A percentile compares a stretch with the other conserved stretches of the same genome.
These are phyloP conservation scores for Capromys pilorides DNA, from an alignment of 2,797 vertebrate species.

Conservation along the genomic window DNA sequence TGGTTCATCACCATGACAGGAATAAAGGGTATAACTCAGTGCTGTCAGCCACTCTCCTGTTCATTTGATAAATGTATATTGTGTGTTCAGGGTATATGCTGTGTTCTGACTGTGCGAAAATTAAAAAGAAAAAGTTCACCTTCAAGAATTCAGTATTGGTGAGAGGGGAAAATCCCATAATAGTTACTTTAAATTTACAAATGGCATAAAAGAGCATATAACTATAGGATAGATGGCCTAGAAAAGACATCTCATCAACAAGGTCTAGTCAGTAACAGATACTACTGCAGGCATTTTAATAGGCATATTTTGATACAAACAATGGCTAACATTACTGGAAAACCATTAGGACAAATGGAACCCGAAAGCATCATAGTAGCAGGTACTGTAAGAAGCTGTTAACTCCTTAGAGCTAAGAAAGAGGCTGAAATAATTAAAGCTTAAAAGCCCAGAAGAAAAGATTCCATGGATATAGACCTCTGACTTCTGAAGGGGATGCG, in stretches of 20 bases:
- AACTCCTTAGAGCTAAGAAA: not conserved
- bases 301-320: not conserved
- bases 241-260: not conserved
- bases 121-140: not conserved
- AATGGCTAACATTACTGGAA: not conserved
- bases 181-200: not conserved
- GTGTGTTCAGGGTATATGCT: not conserved
- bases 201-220: not conserved
- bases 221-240: accelerated
- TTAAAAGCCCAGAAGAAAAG: not conserved
- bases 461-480: not conserved
- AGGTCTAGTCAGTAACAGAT: not conserved
- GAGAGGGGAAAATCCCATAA: not conserved
- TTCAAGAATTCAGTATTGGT: not conserved
- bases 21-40: not conserved
- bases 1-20: not conserved
- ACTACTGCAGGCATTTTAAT: not conserved
- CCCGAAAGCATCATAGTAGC: not conserved
- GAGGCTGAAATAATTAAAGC: not conserved
- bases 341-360: not conserved
- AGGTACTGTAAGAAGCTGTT: not conserved
- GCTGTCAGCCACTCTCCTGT: not conserved
- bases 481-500: not conserved
- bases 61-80: not conserved
- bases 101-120: not conserved